Conservation (phyloP, 2,113 vertebrate genomes). For the Eretmochelys imbricata region DNA sequence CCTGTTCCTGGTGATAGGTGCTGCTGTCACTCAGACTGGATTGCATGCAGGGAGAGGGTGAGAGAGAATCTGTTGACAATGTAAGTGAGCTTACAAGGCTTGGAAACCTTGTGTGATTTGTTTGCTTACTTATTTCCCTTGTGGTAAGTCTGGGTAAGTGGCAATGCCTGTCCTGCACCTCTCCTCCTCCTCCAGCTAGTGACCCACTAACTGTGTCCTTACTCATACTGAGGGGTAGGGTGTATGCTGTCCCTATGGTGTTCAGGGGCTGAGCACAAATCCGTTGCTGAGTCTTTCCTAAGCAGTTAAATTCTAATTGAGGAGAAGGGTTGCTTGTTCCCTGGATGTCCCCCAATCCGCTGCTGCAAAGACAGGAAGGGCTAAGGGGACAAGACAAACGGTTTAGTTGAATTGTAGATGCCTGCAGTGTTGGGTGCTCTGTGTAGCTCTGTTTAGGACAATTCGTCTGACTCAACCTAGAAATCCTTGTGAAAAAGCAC, state of each 20-base stretch:
- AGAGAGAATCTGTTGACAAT: background rate
- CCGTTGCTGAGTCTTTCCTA: background rate
- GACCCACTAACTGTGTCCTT: background rate
- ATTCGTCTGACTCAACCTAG: background rate
- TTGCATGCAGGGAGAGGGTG: background rate
- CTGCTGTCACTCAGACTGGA: background rate
- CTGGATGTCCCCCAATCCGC: background rate
- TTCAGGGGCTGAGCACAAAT: background rate
- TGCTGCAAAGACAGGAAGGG: background rate
- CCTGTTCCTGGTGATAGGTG: background rate
- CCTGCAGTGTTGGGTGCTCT: background rate
- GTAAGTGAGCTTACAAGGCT: background rate
- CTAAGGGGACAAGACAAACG: background rate
- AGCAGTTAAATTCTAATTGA: background rate
- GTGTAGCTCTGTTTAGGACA: background rate
- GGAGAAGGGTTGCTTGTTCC: background rate
- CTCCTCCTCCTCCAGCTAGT: background rate
- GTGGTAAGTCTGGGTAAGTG: background rate
- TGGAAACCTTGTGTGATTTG: accelerated
- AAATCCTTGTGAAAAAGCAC: background rate
- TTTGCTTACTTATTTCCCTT: accelerated
- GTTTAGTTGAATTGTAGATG: background rate
- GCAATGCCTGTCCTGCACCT: background rate
- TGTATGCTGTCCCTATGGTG: background rate
- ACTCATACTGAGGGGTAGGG: background rate